These are phyloP conservation scores for Microtus montanus DNA, from an alignment of 2,113 vertebrate species.

Conservation along the genomic window DNA sequence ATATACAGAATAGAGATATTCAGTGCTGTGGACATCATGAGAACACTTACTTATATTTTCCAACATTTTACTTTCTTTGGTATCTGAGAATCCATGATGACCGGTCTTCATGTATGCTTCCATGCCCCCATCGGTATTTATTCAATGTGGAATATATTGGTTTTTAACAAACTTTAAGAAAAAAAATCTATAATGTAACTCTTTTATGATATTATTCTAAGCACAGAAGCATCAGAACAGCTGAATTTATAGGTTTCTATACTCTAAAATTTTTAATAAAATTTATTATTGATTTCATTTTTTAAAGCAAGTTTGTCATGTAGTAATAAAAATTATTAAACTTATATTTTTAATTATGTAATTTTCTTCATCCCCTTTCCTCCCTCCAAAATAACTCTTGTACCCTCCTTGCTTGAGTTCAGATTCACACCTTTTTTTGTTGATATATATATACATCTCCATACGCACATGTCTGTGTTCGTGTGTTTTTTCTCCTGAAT, in stretches of 20 bases:
- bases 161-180: neutral
- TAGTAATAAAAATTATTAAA: neutral
- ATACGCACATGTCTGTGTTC: neutral
- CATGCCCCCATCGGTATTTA: neutral
- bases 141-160: constrained; percentile 1
- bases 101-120: neutral
- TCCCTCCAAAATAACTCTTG: neutral
- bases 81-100: neutral
- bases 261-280: neutral
- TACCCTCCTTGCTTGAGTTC: neutral
- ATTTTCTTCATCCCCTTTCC: neutral
- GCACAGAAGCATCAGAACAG: neutral
- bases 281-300: neutral
- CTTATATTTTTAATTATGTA: neutral
- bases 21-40: neutral
- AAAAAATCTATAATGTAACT: no score
- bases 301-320: neutral
- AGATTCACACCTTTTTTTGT: neutral
- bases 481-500: neutral
- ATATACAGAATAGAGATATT: neutral
- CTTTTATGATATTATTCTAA: neutral
- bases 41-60: neutral
- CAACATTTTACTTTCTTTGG: neutral
- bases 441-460: neutral
- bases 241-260: neutral